Evolutionary conservation across 2,888 invertebrate genomes (phyloP).

Genomic region (Latheticus oryzae): DNA sequence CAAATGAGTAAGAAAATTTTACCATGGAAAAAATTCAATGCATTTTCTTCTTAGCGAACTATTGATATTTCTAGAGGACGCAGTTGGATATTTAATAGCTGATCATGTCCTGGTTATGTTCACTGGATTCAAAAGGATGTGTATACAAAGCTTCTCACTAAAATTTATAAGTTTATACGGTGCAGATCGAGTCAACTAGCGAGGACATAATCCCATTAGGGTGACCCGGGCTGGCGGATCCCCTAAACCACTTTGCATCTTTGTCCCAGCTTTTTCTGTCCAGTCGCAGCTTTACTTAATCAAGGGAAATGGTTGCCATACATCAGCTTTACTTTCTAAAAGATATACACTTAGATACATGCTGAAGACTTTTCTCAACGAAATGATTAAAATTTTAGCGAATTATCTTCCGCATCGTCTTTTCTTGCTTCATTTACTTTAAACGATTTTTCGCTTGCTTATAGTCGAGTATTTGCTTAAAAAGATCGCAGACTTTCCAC

Average conservation of each 20-base stretch:
- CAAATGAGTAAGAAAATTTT: too few species aligned
- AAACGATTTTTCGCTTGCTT: background rate
- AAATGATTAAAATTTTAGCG: slow-evolving; percentile 21
- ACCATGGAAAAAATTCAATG: too few species aligned
- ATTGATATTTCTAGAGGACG: too few species aligned
- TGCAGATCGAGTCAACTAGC: slow-evolving; percentile 49
- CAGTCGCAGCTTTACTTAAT: slow-evolving; percentile 57
- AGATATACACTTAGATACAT: slow-evolving; percentile 19
- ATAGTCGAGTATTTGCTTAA: background rate
- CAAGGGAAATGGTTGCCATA: slow-evolving; percentile 52
- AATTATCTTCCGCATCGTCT: slow-evolving; percentile 2
- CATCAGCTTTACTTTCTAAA: slow-evolving; percentile 33
- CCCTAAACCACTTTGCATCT: slow-evolving; percentile 59
- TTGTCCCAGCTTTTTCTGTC: slow-evolving; percentile 55
- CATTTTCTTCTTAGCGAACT: too few species aligned
- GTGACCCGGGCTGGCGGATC: slow-evolving; percentile 52
- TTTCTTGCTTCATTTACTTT: slow-evolving; percentile 13
- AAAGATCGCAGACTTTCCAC: background rate
- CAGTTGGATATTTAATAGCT: slow-evolving; percentile 17
- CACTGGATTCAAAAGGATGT: slow-evolving; percentile 7
- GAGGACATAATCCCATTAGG: slow-evolving; percentile 56
- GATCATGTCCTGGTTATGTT: slow-evolving; percentile 24
- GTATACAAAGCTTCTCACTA: slow-evolving; percentile 40
- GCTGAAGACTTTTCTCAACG: slow-evolving; percentile 13
- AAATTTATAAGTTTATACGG: slow-evolving; percentile 52